Base-by-base conservation (phyloP, 53 echinoderm and acorn worm genomes). In the Holothuria scabra region DNA sequence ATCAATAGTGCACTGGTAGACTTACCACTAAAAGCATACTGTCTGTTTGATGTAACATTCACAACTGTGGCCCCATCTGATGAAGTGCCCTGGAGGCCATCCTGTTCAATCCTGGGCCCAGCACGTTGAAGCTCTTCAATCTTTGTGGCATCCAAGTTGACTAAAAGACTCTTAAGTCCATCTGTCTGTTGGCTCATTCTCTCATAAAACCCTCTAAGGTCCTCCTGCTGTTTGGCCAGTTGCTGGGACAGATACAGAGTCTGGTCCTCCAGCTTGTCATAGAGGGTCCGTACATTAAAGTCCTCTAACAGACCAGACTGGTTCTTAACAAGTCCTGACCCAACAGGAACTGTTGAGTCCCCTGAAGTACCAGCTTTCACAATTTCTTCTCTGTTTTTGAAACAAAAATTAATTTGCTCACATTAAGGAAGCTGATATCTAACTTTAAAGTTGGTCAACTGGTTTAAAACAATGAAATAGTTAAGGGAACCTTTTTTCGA, bases 241-340 rank as follows among this genome's bases (percentile, higher is more conserved):
- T 97, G 99, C 59, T 94, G 92, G 5, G 99, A 92, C 41, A 97
- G 93, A 74, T 94, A 97, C 33, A 97, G 76, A 3, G 92, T 89
- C 87, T 97, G 99, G 31, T 97, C 99, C 84, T 97, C 99, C 66
- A 97, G 90, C 52, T 97, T 97, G 88, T 97, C 99, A 60, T 90
- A 97, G 25, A 97, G 87, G 11, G 99, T 97, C 23, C 99, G 87
- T 25, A 97, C 99, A 34, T 93, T 97, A 91, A 97, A 95, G 85
- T 97, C 95, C 65, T 97, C 99, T 18, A 97, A 87, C 16, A 86
- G 78, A 3, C 60, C 90, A 41, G 86, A 84, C 74, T 92, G 67
- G 64, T 82, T 89, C 32, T 78, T 84, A 48, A 83, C 81, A 70
- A 89, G 67, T 12, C 89, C 89, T 37, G 78, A 37, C 8, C 19